Conservation (phyloP, 2,797 vertebrate species). For the Pristis pectinata region DNA sequence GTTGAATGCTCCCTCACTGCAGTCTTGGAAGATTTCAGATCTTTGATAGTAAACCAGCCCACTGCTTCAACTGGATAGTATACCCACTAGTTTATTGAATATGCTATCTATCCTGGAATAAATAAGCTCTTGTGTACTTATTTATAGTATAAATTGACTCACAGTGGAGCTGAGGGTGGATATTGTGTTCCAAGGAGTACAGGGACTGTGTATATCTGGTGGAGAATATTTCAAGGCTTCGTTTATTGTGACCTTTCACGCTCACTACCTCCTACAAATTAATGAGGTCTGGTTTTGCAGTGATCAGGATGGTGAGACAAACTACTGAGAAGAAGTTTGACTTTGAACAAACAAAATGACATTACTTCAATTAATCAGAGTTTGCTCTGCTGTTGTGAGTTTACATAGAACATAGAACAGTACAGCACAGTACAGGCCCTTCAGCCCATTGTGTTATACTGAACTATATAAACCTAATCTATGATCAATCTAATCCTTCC, state of each 20-base stretch:
- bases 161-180: not conserved
- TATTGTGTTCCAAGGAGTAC: not conserved
- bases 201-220: not conserved
- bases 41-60: too few relatives aligned
- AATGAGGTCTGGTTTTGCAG: not conserved
- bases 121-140: too few relatives aligned
- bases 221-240: not conserved
- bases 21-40: not conserved
- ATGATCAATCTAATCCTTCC: too few relatives aligned
- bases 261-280: not conserved
- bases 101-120: not conserved
- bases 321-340: not conserved
- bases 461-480: too few relatives aligned
- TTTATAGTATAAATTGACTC: not conserved
- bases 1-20: not conserved
- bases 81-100: not conserved
- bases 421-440: too few relatives aligned
- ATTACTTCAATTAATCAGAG: not conserved
- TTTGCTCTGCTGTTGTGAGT: not conserved
- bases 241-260: not conserved
- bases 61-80: not conserved
- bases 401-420: too few relatives aligned
- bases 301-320: not conserved
- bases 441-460: too few relatives aligned
- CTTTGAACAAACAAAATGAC: not conserved